Percentiles rank a stretch among this genome's conserved stretches.
Conservation (phyloP, 2,113 vertebrate species). For the Coracopsis vasa region DNA sequence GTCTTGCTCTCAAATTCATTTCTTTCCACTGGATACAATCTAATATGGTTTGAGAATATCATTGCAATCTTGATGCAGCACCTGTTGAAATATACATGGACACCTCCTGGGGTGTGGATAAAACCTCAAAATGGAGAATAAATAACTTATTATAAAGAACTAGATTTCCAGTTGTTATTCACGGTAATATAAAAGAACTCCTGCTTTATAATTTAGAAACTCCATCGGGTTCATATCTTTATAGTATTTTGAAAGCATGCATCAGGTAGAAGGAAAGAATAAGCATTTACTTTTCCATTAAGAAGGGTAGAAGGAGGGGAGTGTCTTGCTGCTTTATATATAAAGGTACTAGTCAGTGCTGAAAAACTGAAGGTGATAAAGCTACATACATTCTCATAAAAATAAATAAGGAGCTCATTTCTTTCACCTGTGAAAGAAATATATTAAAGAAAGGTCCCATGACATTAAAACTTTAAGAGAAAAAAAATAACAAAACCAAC, state of each 20-base stretch:
- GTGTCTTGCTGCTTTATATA: not conserved
- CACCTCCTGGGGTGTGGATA: slow-evolving; percentile 71
- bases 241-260: slow-evolving; percentile 52
- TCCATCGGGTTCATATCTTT: slow-evolving; percentile 63
- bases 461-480: not conserved
- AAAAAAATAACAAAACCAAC: not conserved
- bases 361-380: not conserved
- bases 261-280: slow-evolving; percentile 58
- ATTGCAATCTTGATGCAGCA: slow-evolving; percentile 39
- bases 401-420: slow-evolving; percentile 21
- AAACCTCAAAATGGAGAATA: slow-evolving; percentile 75
- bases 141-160: slow-evolving; percentile 74
- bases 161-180: slow-evolving; percentile 65
- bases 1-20: slow-evolving; percentile 56
- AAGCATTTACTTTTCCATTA: slow-evolving; percentile 70
- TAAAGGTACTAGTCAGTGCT: not conserved
- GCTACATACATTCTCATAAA: not conserved
- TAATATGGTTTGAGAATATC: slow-evolving; percentile 37
- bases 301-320: not conserved
- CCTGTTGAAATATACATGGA: slow-evolving; percentile 56
- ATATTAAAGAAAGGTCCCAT: not conserved
- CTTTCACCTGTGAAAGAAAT: not conserved
- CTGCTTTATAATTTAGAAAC: slow-evolving; percentile 72
- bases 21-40: slow-evolving; percentile 60
- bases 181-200: slow-evolving; percentile 54